Evolutionary conservation across 2,888 invertebrate species (phyloP), one percentile per base, ranked within the genome.

Genomic region (Amphimallon solstitiale): DNA sequence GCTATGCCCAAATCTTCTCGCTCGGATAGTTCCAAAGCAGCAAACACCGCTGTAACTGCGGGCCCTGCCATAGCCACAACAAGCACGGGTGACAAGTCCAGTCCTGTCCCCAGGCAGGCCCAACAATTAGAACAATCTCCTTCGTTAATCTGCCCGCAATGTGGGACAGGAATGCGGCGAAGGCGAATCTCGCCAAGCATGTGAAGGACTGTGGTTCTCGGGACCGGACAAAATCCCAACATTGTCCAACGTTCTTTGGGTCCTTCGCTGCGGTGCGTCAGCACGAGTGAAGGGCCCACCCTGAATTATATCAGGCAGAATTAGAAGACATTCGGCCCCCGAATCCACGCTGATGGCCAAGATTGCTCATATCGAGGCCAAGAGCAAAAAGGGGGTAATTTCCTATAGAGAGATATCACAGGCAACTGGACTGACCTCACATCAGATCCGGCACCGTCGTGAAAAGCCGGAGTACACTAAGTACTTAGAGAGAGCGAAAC

Each of bases 401-500:
- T 52, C 37, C 14, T 49, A 34, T 29, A 51, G 45, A 12, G 63
- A 64, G 21, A 59, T 71, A 65, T 19, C 7, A 5, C 37, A 43
- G 1, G 68, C 68, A 2, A 71, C 69, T 34, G 68, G 68, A 1
- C 45, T 71, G 37, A 65, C 65, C 1, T 45, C 45, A 9, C 65
- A 67, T 15, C 68, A 68, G 46, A 38, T 67, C 51, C 60, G 68
- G 19, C 17, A 66, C 37, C 35, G 65, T 3, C 12, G 67, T 21
- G 64, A 69, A 12, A 62, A 70, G 23, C 63, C 65, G 0, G 37
- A 51, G 2, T 67, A 67, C 14, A 14, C 54, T 19, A 14, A 56
- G 14, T 67, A 66, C 38, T 34, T 68, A 4, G 65, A 68, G 2
- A 14, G 12, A 4, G 66, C 68, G 6, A 19, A 19, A 34, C n/a